These are phyloP conservation scores for Pagetopsis macropterus DNA, from an alignment of 2,797 vertebrate genomes.

Conservation along the genomic window DNA sequence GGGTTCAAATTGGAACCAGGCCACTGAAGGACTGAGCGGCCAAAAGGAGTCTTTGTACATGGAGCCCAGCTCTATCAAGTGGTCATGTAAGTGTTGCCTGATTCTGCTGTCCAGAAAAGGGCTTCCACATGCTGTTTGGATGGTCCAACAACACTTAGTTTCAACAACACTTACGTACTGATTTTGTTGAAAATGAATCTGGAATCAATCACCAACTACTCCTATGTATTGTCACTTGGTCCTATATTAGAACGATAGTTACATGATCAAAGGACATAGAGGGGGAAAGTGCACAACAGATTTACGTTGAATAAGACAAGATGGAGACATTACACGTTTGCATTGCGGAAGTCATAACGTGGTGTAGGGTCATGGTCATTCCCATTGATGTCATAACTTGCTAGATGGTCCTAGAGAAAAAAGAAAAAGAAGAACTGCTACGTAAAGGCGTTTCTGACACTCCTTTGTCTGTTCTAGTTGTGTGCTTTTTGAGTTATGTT, in stretches of 20 bases:
- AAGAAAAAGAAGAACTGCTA: background rate
- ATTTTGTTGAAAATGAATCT: background rate
- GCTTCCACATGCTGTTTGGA: background rate
- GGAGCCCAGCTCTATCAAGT: too few relatives aligned
- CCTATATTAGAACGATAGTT: background rate
- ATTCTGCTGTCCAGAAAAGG: too few relatives aligned
- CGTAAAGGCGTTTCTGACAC: background rate
- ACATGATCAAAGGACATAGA: background rate
- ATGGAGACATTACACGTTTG: conserved; percentile 87
- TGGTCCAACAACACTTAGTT: background rate
- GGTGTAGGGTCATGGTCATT: conserved; percentile 92
- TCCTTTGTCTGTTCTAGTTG: background rate
- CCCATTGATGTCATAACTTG: conserved; percentile 92
- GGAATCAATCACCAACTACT: background rate
- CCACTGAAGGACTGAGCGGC: too few relatives aligned
- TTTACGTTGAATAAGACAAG: background rate
- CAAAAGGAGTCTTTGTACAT: too few relatives aligned
- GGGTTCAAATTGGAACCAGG: too few relatives aligned
- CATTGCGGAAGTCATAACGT: conserved; percentile 79
- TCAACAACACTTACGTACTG: background rate
- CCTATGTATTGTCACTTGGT: background rate
- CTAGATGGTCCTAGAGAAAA: conserved; percentile 83
- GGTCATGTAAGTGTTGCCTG: too few relatives aligned
- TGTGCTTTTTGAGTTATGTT: background rate
- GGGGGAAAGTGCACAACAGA: background rate